Evolutionary conservation across 2,113 vertebrate species (phyloP).

Genomic region (Chunga burmeisteri): DNA sequence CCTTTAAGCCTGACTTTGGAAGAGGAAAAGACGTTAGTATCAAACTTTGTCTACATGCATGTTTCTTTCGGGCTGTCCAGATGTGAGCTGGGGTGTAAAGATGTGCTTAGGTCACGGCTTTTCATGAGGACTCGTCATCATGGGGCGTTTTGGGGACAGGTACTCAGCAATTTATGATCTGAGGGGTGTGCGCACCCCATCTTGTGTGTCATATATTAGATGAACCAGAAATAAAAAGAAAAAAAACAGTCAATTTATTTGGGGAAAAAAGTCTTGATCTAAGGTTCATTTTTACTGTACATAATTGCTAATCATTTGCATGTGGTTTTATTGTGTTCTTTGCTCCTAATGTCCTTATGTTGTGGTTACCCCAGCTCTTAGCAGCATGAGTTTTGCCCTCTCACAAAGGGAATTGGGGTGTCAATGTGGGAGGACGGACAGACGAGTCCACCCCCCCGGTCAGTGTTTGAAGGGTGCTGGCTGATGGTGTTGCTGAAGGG

Average conservation of each 20-base stretch:
- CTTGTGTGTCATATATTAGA: too few relatives aligned
- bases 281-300: not conserved
- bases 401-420: not conserved
- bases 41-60: accelerated
- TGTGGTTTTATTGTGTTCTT: accelerated
- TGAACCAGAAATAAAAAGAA: not conserved
- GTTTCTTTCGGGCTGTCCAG: not conserved
- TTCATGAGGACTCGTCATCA: not conserved
- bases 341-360: not conserved
- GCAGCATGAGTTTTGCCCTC: not conserved
- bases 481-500: not conserved
- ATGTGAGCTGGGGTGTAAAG: not conserved
- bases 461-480: not conserved
- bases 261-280: not conserved
- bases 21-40: not conserved
- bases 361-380: too few relatives aligned
- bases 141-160: not conserved
- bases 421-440: too few relatives aligned
- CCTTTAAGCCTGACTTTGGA: not conserved
- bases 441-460: too few relatives aligned
- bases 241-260: not conserved
- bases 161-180: accelerated
- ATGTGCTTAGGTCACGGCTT: not conserved
- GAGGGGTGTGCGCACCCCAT: too few relatives aligned
- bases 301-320: not conserved